These are phyloP conservation scores for Drosophila fulvimacula DNA, from an alignment of 2,888 invertebrate species.

Conservation along the genomic window DNA sequence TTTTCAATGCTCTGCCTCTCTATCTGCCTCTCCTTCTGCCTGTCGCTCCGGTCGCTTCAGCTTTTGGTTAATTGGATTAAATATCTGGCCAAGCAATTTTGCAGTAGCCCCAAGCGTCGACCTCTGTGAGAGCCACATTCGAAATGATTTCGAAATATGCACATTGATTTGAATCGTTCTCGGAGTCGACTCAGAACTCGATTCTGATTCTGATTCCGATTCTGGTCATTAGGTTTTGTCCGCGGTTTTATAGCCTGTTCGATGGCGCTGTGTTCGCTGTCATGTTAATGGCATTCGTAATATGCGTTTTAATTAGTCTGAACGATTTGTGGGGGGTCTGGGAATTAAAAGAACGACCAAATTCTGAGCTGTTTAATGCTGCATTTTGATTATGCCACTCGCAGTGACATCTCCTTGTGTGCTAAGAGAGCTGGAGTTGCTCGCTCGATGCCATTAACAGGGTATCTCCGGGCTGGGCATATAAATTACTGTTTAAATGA, in stretches of 20 bases:
- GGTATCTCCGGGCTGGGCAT: neutral
- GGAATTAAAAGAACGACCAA: constrained; percentile 27
- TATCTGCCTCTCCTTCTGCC: neutral
- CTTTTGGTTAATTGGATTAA: constrained; percentile 77
- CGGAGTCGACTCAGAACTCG: constrained; percentile 10
- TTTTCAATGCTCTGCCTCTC: constrained; percentile 50
- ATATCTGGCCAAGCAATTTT: constrained; percentile 69
- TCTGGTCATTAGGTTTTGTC: constrained; percentile 42
- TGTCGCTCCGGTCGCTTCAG: neutral
- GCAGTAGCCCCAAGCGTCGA: constrained; percentile 57
- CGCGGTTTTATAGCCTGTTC: constrained; percentile 63
- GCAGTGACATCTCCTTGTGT: constrained; percentile 16
- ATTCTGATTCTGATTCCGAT: constrained; percentile 17
- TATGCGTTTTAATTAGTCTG: constrained; percentile 78
- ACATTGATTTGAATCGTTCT: constrained; percentile 75
- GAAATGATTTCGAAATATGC: constrained; percentile 73
- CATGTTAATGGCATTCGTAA: constrained; percentile 80
- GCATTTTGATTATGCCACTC: constrained; percentile 61
- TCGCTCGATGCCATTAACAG: constrained; percentile 1
- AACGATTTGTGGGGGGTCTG: constrained; percentile 67
- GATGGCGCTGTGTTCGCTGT: constrained; percentile 78
- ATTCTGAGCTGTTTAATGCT: constrained; percentile 54
- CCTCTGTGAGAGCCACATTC: constrained; percentile 31
- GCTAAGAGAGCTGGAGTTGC: constrained; percentile 12
- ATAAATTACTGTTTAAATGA: constrained; percentile 1